Evolutionary conservation across 1,140 invertebrate genomes (phyloP).

Genomic region (Chironomus tepperi): DNA sequence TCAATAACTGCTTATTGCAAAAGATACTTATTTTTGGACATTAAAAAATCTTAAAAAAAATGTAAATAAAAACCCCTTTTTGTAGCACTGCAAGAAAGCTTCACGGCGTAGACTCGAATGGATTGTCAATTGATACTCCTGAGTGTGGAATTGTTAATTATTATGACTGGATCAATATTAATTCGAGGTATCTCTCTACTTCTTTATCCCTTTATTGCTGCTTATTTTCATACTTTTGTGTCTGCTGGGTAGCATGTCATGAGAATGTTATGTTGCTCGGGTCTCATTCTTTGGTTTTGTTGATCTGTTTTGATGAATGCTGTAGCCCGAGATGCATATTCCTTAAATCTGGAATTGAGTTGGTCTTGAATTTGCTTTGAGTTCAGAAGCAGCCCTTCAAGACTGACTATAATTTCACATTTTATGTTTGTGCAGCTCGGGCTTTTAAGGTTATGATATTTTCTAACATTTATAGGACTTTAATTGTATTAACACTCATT

Average conservation of each 20-base stretch:
- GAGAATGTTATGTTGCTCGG: no score
- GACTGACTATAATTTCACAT: no score
- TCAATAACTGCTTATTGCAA: slow-evolving; percentile 24
- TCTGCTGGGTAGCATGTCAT: background rate
- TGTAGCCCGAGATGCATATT: no score
- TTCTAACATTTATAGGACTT: no score
- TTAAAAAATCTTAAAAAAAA: slow-evolving; percentile 24
- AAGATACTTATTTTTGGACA: background rate
- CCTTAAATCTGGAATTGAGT: no score
- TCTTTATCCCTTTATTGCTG: background rate
- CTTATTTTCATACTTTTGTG: background rate
- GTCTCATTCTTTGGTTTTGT: no score
- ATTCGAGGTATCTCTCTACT: slow-evolving; percentile 26
- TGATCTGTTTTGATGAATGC: no score
- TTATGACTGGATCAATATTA: slow-evolving; percentile 25
- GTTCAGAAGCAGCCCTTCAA: no score
- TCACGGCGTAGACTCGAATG: slow-evolving; percentile 25
- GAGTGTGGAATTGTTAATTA: slow-evolving; percentile 25
- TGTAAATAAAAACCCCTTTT: slow-evolving; percentile 11
- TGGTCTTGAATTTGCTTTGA: no score
- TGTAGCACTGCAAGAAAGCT: slow-evolving; percentile 18
- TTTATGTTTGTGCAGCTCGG: no score
- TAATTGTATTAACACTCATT: no score
- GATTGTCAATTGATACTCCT: slow-evolving; percentile 25
- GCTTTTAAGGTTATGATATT: no score